Base-by-base conservation (phyloP, 2,888 invertebrate species). In the Cristatella mucedo region DNA sequence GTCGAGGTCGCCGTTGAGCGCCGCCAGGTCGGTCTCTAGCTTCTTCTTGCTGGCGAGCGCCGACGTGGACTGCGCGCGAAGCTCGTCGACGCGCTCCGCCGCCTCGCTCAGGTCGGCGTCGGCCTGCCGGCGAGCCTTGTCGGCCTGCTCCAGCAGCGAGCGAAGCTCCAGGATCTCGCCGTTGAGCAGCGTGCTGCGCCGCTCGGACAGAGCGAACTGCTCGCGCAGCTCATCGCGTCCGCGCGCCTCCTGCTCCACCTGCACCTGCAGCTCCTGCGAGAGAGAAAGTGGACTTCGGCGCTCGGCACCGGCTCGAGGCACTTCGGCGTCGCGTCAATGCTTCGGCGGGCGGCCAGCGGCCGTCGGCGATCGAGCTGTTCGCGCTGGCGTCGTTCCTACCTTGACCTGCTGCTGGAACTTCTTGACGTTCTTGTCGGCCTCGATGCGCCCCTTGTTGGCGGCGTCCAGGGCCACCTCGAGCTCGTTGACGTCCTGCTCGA, bases 41-140 rank as follows among this genome's bases (percentile, higher is more conserved):
- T 93, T 93, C 82, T 93, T 93, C 82, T 91, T 93, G 84, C 91
- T 85, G 75, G 89, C 82, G 57, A 91, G 78, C 54, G 89, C 87
- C 77, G 93, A 91, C 76, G 87, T 82, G 69, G 81, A 86, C 74
- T 89, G 89, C 64, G 87, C 89, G 76, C 87, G 86, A 70, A 87
- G 83, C 73, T 91, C 91, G 71, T 91, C 93, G 67, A 91, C 78
- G 69, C 91, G 86, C 63, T 93, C 91, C 66, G 91, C 91, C 75
- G 93, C 93, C 77, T 93, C 93, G 69, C 89, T 87, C 71, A 93
- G 86, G 66, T 91, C 80, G 63, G 89, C 81, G 73, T 93, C 93
- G 69, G 93, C 91, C 73, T 93, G 91, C 72, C 89, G 89, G 68
- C 91, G 82, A 60, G 91, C 89, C 73, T 93, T 91, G 60, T 93